Base-by-base conservation (phyloP, 2,888 invertebrate species). In the Lottia scabra region DNA sequence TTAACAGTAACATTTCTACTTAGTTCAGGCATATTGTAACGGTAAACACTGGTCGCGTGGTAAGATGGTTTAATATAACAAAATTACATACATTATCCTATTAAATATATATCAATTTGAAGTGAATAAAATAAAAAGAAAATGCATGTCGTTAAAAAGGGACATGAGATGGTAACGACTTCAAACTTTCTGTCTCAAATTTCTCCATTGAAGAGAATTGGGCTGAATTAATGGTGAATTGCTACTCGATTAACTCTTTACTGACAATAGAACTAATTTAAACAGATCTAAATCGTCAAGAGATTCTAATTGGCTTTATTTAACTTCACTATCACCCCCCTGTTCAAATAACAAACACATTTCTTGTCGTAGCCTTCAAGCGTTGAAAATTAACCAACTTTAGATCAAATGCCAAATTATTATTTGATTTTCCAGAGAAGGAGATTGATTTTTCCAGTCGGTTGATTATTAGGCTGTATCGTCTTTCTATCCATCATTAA, bases 351-450 rank as follows among this genome's bases (percentile, higher is more conserved):
- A 56, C 56, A 56, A 56, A 56, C 23, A 56, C 56, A 56, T 56
- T 56, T 23, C 56, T 12, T 23, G 56, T 56, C 23, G 12, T 56
- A 23, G 56, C 56, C 56, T 56, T 56, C 12, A 56, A 56, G 56
- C 56, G 56, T 56, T 56, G 56, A 56, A 56, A 56, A 56, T 56
- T 56, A 56, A 56, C 56, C 56, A 56, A 56, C 56, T 56, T 56
- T n/a, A 56, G 56, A 56, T 56, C 56, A 56, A 56, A 56, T 56
- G 56, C 56, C 56, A 56, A 56, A 23, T 56, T 56, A 56, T 56
- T 56, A 56, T 56, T 56, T 56, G 56, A 56, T 56, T 56, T 38
- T 56, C 56, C 56, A 23, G 12, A 56, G 23, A 56, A 56, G 56
- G 56, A 56, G 56, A 56, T 56, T 56, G 56, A 56, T 56, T 56